Evolutionary conservation across 1,140 invertebrate species (phyloP).

Genomic region (Zaprionus nigranus): DNA sequence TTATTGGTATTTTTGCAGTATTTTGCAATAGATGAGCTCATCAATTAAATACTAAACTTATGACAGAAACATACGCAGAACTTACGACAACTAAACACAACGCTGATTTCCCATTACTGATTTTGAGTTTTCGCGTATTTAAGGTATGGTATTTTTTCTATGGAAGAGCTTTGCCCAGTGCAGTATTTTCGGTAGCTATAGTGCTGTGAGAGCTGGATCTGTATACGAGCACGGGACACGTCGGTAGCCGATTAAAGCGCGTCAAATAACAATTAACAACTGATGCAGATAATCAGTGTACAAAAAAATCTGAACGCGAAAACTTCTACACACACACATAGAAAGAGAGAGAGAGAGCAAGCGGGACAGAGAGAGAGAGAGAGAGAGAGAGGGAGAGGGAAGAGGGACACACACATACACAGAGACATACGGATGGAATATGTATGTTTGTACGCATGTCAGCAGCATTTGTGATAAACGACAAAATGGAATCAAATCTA

Average conservation of each 20-base stretch:
- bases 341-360: conserved; percentile 25
- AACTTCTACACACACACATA: conserved; percentile 63
- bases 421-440: conserved; percentile 26
- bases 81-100: neutral
- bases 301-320: conserved; percentile 77
- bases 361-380: conserved; percentile 1
- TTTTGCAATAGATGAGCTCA: neutral
- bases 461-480: conserved; percentile 79
- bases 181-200: neutral
- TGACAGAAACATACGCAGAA: neutral
- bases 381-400: neutral
- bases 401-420: conserved; percentile 27
- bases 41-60: neutral
- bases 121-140: neutral
- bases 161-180: neutral
- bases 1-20: neutral
- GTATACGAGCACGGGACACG: conserved; percentile 51
- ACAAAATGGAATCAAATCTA: conserved; percentile 81
- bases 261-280: conserved; percentile 84
- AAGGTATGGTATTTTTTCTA: neutral
- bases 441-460: conserved; percentile 62
- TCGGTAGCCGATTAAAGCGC: conserved; percentile 83
- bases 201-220: neutral
- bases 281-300: conserved; percentile 83
- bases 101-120: neutral